Evolutionary conservation across 2,888 invertebrate species (phyloP), one percentile per base, ranked within the genome.

Genomic region (Tholera decimalis): DNA sequence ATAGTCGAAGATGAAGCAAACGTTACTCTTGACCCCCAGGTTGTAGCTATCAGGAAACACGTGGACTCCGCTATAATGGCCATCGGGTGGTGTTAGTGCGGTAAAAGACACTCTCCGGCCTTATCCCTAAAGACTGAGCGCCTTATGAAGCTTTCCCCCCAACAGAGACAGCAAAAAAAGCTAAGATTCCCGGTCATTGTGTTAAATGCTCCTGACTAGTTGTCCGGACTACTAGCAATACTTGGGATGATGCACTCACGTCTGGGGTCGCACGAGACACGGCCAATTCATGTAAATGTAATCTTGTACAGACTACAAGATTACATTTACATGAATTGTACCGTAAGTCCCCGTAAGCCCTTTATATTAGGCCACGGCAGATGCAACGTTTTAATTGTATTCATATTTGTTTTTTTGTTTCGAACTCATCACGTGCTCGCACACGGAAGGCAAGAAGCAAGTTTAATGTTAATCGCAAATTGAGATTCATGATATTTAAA

Each of bases 401-500:
- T 58, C 28, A 49, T 41, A 35, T 33, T 54, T 54, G 18, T 0
- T 22, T 43, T 54, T 11, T 53, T 61, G 63, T 33, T 9, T 24
- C n/a, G n/a, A n/a, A n/a, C n/a, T 22, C 20, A 54, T 68, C 82
- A 81, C 82, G 80, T 79, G 73, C 26, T 8, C 49, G 18, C 55
- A 49, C 79, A 75, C 68, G 68, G 66, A 71, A 73, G 47, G 51
- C 66, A 77, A 80, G 59, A 61, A 46, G 63, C 57, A 73, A 71
- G 70, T 75, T 66, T 70, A 59, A 77, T 76, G 55, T 56, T 43
- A 55, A 67, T 76, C 50, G 0, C 18, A 43, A 47, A 51, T 73
- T 77, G 47, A 54, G 41, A 77, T 80, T 80, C 82, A 82, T 77
- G 68, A 68, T 73, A 69, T 79, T 73, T 64, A 65, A 73, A 76